phyloP scores from a whole-genome alignment of 2,888 invertebrate species.

The Candidula unifasciata region DNA sequence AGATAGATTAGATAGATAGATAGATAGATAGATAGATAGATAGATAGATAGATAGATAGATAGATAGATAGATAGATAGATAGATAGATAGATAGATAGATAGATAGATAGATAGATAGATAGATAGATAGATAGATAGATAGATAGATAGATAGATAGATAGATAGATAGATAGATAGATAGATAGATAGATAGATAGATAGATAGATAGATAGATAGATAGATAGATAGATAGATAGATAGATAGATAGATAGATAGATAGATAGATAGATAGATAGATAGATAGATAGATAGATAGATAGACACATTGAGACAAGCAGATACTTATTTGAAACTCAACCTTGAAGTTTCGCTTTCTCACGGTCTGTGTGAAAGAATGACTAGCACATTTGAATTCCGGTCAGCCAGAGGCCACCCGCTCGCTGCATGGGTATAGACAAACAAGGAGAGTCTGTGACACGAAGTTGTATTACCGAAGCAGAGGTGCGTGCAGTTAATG shows the following conservation, averaged over 20 bases:
- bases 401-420: too few species aligned
- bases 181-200: neutral
- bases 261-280: constrained; percentile 8
- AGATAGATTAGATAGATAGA: neutral
- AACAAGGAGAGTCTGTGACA: too few species aligned
- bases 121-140: neutral
- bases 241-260: constrained; percentile 8
- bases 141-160: neutral
- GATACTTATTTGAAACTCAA: too few species aligned
- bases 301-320: neutral
- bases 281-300: constrained; percentile 5
- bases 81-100: neutral
- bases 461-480: too few species aligned
- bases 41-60: neutral
- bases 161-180: neutral
- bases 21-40: neutral
- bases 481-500: too few species aligned
- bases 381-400: too few species aligned
- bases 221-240: constrained; percentile 8
- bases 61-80: neutral
- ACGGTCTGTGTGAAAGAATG: too few species aligned
- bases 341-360: too few species aligned
- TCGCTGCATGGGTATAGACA: too few species aligned
- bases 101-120: neutral
- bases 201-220: neutral